A percentile compares a stretch with the other conserved stretches of the same genome.
Evolutionary conservation across 2,797 vertebrate species (phyloP).

Genomic region (Lutjanus argentimaculatus): DNA sequence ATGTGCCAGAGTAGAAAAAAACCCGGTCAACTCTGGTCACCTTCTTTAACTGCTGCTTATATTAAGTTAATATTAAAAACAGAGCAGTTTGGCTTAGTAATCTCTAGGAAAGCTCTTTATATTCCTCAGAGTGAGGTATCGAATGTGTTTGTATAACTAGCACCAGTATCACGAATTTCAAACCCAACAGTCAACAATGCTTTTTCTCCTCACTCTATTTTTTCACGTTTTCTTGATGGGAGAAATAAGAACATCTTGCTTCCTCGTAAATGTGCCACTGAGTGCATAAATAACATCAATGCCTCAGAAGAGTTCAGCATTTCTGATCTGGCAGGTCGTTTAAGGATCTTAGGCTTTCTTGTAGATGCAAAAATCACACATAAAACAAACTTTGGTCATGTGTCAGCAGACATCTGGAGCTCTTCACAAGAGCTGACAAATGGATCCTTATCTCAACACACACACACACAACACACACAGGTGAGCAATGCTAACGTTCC

Average conservation of each 20-base stretch:
- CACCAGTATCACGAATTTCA: no score
- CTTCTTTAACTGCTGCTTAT: neutral
- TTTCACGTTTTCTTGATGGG: neutral
- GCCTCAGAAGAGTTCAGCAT: neutral
- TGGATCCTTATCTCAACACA: neutral
- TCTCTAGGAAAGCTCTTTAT: neutral
- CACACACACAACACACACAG: constrained; percentile 1
- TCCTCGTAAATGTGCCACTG: neutral
- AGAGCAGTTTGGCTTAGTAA: neutral
- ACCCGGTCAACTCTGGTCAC: no score
- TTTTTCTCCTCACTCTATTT: neutral
- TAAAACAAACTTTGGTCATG: neutral
- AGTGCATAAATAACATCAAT: neutral
- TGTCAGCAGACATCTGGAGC: constrained; percentile 18
- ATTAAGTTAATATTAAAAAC: neutral
- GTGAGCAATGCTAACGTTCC: constrained; percentile 12
- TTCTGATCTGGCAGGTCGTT: neutral
- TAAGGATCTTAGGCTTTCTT: neutral
- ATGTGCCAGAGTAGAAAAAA: neutral
- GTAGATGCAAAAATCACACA: neutral
- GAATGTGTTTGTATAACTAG: neutral
- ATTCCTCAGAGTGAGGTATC: neutral
- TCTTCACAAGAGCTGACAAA: constrained; percentile 10
- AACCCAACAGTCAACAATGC: neutral
- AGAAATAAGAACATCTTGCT: neutral